Evolutionary conservation across 2,797 vertebrate species (phyloP).

Genomic region (Cetoscarus ocellatus): DNA sequence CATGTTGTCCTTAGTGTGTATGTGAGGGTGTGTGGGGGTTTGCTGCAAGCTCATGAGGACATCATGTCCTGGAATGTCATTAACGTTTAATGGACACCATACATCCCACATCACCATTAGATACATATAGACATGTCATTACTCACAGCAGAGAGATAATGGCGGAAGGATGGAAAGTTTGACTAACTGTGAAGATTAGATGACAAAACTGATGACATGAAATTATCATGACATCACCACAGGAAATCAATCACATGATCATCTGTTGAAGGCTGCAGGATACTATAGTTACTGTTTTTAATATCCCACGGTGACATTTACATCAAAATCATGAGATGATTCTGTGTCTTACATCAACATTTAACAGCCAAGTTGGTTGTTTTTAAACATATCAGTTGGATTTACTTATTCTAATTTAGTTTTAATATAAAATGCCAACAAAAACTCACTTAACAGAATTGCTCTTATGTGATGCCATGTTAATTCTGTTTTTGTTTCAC

Average conservation of each 20-base stretch:
- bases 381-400: too few species aligned
- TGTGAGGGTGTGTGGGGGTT: neutral
- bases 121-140: conserved; percentile 23
- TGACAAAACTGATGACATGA: conserved; percentile 34
- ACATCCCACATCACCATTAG: conserved; percentile 31
- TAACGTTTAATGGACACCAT: conserved; percentile 45
- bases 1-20: conserved; percentile 43
- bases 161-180: conserved; percentile 12
- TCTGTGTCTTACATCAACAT: conserved; percentile 3
- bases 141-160: conserved; percentile 27
- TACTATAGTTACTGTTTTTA: conserved; percentile 28
- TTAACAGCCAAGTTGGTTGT: neutral
- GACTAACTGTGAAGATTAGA: conserved; percentile 26
- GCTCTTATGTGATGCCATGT: too few species aligned
- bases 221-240: conserved; percentile 32
- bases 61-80: conserved; percentile 42
- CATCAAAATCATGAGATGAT: conserved; percentile 18
- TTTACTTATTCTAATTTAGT: too few species aligned
- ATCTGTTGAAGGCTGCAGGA: conserved; percentile 23
- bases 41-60: conserved; percentile 35
- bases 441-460: too few species aligned
- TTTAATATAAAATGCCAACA: too few species aligned
- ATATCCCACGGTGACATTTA: conserved; percentile 57
- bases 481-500: too few species aligned
- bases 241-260: conserved; percentile 36